Evolutionary conservation across 1,140 invertebrate species (phyloP).

Genomic region (Dufourea novaeangliae): DNA sequence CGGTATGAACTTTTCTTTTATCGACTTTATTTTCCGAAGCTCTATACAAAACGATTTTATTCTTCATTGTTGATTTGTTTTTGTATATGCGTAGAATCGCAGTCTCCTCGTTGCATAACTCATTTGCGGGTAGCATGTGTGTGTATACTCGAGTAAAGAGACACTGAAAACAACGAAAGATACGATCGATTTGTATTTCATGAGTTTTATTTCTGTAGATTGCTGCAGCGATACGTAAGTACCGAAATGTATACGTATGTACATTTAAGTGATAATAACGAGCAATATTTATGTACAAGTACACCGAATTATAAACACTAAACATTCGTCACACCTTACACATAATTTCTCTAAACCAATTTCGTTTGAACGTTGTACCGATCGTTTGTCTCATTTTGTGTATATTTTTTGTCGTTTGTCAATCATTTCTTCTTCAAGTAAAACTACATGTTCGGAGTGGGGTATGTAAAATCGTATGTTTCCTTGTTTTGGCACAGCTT

Average conservation of each 20-base stretch:
- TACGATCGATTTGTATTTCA: conserved; percentile 57
- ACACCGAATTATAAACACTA: conserved; percentile 80
- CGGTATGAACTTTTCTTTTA: too few relatives aligned
- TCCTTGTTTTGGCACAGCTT: conserved; percentile 76
- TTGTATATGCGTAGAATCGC: too few relatives aligned
- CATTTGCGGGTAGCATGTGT: too few relatives aligned
- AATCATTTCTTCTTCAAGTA: conserved; percentile 48
- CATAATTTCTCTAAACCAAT: conserved; percentile 65
- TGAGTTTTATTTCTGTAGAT: conserved; percentile 68
- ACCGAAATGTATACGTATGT: conserved; percentile 74
- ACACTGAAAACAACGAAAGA: conserved; percentile 39
- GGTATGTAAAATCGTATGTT: conserved; percentile 40
- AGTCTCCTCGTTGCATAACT: too few relatives aligned
- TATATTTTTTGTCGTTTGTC: conserved; percentile 30
- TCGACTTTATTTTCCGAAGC: too few relatives aligned
- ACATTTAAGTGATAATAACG: conserved; percentile 79
- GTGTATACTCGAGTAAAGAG: too few relatives aligned
- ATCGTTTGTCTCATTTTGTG: conserved; percentile 42
- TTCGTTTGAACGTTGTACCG: conserved; percentile 64
- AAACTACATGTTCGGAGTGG: conserved; percentile 53
- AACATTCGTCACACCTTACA: conserved; percentile 73
- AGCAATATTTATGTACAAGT: conserved; percentile 79
- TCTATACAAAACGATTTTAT: too few relatives aligned
- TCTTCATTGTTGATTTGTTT: too few relatives aligned
- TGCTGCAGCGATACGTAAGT: conserved; percentile 72